Evolutionary conservation across 2,888 invertebrate species (phyloP), one percentile per base, ranked within the genome.

Genomic region (Tinea pellionella): DNA sequence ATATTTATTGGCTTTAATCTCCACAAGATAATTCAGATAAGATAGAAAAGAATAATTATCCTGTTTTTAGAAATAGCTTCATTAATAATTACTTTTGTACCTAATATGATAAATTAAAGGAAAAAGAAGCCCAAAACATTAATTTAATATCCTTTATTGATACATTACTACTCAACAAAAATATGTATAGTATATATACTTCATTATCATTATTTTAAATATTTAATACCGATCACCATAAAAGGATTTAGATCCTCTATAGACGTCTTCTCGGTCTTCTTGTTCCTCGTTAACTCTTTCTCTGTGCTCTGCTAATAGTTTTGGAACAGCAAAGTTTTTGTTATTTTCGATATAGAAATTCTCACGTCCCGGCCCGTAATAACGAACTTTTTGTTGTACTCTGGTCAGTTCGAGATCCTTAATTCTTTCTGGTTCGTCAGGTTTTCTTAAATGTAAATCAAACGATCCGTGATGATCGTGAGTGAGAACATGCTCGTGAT

Each of bases 241-340:
- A 18, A 18, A 51, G 6, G 19, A 16, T 53, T 19, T 53, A 4
- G 13, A 24, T 2, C 15, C 47, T 9, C 47, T 47, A 15, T 47
- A 47, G 13, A 12, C 13, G 32, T 29, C 2, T 1, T 57, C 15
- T 2, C 15, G 47, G 9, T 47, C 13, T 37, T 37, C 37, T 6
- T 37, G 9, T 1, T 37, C 37, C 1, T 9, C 37, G 2, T 47
- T 15, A 16, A 2, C 15, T 4, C 47, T 13, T 47, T 47, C 47
- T 15, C 8, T 2, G 2, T 41, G 2, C 2, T 41, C 41, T n/a
- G 41, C 41, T 12, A 57, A 15, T 15, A 57, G 32, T 7, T 57
- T 57, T 2, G 57, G 57, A 13, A 57, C 32, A 11, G 6, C 57
- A 57, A 57, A 57, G 15, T 57, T 30, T 32, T 57, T 57, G 13